These are phyloP conservation scores for Gracilinanus agilis DNA, from an alignment of 2,113 vertebrate genomes.

Conservation along the genomic window DNA sequence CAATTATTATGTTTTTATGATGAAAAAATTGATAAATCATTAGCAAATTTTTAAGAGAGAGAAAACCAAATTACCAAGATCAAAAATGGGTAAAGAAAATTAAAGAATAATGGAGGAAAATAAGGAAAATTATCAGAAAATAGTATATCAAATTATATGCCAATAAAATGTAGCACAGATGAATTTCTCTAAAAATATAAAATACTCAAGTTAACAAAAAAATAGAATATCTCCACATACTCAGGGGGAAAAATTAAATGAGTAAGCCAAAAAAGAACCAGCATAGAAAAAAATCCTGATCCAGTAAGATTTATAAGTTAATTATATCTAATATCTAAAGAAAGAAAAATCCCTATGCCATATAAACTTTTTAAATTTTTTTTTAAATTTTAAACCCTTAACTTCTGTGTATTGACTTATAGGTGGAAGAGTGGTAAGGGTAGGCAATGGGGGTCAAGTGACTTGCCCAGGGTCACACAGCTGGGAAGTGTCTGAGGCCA, in stretches of 20 bases:
- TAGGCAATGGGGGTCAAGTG: no score
- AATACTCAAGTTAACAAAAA: neutral
- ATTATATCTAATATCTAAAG: neutral
- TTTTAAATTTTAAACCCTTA: no score
- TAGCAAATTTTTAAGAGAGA: neutral
- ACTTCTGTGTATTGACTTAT: no score
- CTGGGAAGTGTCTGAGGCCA: no score
- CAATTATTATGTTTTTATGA: neutral
- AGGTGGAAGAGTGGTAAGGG: no score
- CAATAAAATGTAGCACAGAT: neutral
- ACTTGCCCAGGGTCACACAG: no score
- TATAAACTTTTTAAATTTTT: neutral
- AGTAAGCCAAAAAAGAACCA: neutral
- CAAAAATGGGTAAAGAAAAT: neutral
- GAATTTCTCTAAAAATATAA: neutral
- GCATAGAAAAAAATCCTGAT: neutral
- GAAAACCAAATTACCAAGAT: neutral
- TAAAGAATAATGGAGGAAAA: neutral
- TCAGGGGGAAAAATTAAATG: neutral
- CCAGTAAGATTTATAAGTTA: neutral
- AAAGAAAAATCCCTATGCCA: neutral
- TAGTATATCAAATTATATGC: no score
- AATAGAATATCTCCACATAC: neutral
- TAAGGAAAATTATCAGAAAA: no score
- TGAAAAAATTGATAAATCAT: neutral